phyloP scores from a whole-genome alignment of 2,113 vertebrate genomes.

The Pomatorhinus ruficollis region DNA sequence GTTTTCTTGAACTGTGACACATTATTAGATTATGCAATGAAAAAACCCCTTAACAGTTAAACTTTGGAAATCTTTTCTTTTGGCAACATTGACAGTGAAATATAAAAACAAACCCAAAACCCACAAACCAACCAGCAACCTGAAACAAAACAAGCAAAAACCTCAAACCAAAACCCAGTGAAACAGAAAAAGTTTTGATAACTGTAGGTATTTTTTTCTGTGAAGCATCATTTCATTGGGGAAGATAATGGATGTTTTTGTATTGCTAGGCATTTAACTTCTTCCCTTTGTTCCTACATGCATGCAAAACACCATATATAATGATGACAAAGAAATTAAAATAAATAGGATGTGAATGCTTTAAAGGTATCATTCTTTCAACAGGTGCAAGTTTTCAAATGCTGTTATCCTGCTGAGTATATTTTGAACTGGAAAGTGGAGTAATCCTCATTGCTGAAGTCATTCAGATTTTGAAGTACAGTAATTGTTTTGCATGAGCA shows the following conservation, averaged over 20 bases:
- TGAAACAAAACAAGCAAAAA: not conserved
- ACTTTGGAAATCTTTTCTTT: not conserved
- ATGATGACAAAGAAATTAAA: not conserved
- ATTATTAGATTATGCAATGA: not conserved
- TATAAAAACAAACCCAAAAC: not conserved
- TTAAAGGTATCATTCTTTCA: not conserved
- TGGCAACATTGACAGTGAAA: not conserved
- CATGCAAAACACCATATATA: not conserved
- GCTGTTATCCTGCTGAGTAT: not conserved
- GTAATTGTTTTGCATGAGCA: not conserved
- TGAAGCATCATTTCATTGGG: not conserved
- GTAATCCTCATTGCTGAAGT: not conserved
- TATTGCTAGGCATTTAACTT: not conserved
- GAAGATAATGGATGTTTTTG: not conserved
- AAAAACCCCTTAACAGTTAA: not conserved
- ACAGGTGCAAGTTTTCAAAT: not conserved
- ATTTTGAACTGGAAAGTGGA: not conserved
- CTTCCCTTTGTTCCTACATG: not conserved
- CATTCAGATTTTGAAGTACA: not conserved
- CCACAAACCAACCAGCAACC: not conserved
- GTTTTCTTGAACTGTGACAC: not conserved
- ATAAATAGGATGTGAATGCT: not conserved
- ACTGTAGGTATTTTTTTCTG: not conserved
- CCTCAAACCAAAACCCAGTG: not conserved
- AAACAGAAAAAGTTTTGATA: not conserved